These are phyloP conservation scores for Aegithalos caudatus DNA, from an alignment of 2,113 vertebrate genomes.

Conservation along the genomic window DNA sequence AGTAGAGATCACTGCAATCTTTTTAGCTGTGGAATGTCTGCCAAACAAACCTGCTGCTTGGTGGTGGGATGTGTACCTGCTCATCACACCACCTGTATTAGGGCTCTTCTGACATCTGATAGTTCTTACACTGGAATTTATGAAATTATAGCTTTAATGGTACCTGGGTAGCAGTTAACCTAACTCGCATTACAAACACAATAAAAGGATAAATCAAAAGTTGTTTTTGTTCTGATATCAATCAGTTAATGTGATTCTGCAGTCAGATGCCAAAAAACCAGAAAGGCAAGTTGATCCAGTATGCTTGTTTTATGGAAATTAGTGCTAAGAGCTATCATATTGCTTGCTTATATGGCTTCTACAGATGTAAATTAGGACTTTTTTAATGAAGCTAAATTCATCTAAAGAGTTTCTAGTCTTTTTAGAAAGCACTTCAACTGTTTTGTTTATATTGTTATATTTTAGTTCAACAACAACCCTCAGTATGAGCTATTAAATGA, in stretches of 20 bases:
- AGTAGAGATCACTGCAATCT: background rate
- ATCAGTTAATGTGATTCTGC: background rate
- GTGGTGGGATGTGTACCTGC: background rate
- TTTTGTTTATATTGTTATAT: background rate
- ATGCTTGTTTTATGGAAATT: background rate
- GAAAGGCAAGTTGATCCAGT: background rate
- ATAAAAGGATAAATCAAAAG: background rate
- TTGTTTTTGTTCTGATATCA: conserved; percentile 24
- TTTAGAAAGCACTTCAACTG: background rate
- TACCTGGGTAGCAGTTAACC: background rate
- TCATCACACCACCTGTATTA: background rate
- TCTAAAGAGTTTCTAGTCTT: background rate
- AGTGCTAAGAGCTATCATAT: background rate
- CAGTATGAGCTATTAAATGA: background rate
- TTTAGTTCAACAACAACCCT: background rate
- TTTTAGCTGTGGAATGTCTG: background rate
- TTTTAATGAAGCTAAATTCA: background rate
- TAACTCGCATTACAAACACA: background rate
- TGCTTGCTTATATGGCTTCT: background rate
- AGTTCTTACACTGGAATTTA: background rate
- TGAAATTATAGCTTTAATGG: background rate
- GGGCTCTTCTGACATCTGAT: background rate
- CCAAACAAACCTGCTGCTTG: background rate
- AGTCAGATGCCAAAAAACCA: background rate
- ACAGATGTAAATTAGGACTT: background rate